Conservation (phyloP, 2,113 vertebrate genomes). For the Phyllostomus discolor region DNA sequence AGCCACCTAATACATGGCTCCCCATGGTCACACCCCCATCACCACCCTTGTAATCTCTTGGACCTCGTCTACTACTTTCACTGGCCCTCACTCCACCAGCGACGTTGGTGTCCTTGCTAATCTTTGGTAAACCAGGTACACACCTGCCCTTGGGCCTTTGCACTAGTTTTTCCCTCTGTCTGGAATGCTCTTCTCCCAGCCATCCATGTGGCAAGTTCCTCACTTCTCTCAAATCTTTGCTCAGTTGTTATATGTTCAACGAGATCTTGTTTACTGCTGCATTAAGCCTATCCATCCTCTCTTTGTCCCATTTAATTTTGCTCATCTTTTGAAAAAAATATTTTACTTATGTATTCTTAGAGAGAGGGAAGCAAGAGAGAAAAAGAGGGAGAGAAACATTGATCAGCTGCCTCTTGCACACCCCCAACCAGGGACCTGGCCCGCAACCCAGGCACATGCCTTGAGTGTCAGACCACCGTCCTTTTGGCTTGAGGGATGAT, state of each 20-base stretch:
- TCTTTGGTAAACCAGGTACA: neutral
- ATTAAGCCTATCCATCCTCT: neutral
- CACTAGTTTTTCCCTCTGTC: neutral
- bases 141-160: neutral
- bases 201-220: neutral
- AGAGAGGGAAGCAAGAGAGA: no score
- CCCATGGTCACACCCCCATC: neutral
- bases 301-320: no score
- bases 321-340: neutral
- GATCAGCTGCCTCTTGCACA: no score
- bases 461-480: no score
- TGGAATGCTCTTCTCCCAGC: neutral
- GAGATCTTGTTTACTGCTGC: neutral
- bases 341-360: no score
- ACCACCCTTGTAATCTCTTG: neutral
- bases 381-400: no score
- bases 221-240: neutral
- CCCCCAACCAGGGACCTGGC: no score
- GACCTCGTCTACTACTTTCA: neutral
- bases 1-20: neutral
- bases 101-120: neutral
- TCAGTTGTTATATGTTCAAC: neutral
- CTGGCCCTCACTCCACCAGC: neutral
- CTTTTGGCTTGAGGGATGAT: no score
- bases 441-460: no score